Evolutionary conservation across 2,797 vertebrate genomes (phyloP), one percentile per base, ranked within the genome.

Genomic region (Erethizon dorsatum): DNA sequence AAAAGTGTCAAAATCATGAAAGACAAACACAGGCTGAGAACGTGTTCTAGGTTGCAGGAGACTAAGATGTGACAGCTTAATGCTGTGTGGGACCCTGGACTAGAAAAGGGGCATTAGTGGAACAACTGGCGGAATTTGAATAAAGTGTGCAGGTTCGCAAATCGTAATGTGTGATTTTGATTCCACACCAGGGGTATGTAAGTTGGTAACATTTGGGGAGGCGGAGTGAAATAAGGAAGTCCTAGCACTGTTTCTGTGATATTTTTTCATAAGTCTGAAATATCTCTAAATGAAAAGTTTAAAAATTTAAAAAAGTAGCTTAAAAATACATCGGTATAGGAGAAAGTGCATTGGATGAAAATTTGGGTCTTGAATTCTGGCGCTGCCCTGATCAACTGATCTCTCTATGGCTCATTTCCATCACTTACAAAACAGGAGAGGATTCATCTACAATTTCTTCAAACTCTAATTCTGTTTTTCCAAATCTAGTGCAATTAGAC

Each of bases 231-330:
- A 22, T 61, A 45, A 90, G 57, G 15, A 80, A 71, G 2, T 85
- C 20, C 50, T 52, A 75, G 20, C 52, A 92, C 47, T 17, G 26
- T 94, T 97, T 88, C 47, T 28, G 26, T 50, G 24, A 37, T 47
- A 41, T 47, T 24, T 73, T 75, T 75, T 73, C 9, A 20, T 56
- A 83, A 77, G 10, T 65, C 79, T 77, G 28, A 83, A 87, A 33
- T 97, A 89, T 67, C 90, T 93, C 45, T 84, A 93, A 94, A 93
- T 52, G 18, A 82, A 91, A 91, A 85, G 2, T 37, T 73, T 17
- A 65, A 83, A 93, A n/a, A 45, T 54, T 37, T 71, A n/a, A 87
- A 45, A 83, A 84, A n/a, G 37, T 13, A 69, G 41, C 73, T 89
- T 47, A 57, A 57, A 54, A 86, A 91, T 15, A 4, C 63, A 57